Base-by-base conservation (phyloP, 2,888 invertebrate species). In the Buathra laborator region DNA sequence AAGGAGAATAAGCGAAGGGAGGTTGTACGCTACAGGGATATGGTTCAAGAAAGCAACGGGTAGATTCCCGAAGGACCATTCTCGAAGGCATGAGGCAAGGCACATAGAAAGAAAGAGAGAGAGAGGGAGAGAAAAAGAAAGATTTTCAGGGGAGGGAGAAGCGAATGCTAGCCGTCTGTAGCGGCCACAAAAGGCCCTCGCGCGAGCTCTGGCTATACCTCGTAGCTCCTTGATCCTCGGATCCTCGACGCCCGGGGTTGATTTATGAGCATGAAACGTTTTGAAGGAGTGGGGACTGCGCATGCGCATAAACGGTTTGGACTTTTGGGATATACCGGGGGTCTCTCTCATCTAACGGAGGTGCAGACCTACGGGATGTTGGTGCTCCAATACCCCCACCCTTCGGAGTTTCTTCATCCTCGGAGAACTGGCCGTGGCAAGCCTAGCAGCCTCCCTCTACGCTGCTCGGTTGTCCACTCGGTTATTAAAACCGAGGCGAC, bases 401-500 rank as follows among this genome's bases (percentile, higher is more conserved):
- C 86, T 83, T 67, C 51, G 66, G 16, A 66, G 43, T 77, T 70
- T 66, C 81, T 43, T 75, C 80, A 66, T 83, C 80, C 32, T 29
- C 74, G 71, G 80, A 77, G 80, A 85, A 82, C 75, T 62, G 85
- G 86, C 77, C 74, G 82, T 85, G 83, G 68, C 72, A 72, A 80
- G 67, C 66, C 87, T 85, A 88, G 87, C 89, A 89, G 87, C 90
- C 91, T 90, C 92, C 92, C 91, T 90, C 92, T 90, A 90, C 89
- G 75, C 81, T 85, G 88, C 89, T 90, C 91, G 89, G 90, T 90
- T 93, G 92, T 93, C 93, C 92, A 93, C 92, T 90, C 90, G 87
- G 91, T 93, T 92, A 93, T 93, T 93, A 93, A 93, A 93, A 92
- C 92, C 90, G 89, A 91, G 89, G 92, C 92, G 93, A 93, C 93